Evolutionary conservation across 2,113 vertebrate species (phyloP), one percentile per base, ranked within the genome.

Genomic region (Mobula hypostoma): DNA sequence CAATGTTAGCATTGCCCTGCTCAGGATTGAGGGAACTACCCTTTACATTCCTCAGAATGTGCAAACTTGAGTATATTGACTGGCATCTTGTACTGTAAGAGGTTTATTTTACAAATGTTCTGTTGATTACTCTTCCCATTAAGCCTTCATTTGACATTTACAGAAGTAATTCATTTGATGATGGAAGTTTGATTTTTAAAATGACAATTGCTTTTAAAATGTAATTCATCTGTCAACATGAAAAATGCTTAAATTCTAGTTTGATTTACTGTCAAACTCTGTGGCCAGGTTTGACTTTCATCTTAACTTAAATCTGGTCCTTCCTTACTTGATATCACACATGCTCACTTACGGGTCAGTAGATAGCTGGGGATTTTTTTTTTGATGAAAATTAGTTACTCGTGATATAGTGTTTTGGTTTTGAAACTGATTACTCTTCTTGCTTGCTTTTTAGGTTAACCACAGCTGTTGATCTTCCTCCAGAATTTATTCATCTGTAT

Each of bases 401-500:
- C 66, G 9, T 66, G 7, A 61, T 91, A 36, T n/a, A 70, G 19
- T n/a, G 0, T 92, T 24, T 29, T 36, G 74, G 40, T 79, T 80
- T 9, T 94, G 40, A 32, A 17, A 72, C 68, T 9, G 19, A 85
- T 94, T 78, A 70, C 5, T 90, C 27, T 48, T 36, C 66, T 63
- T 68, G 94, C 21, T 93, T 95, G 80, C 94, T 95, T 61, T 96
- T 96, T 95, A 99, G 99, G 95, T 95, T 99, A 94, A 99, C 99
- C 83, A 99, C 99, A 94, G 99, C 99, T 72, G 99, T 99, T 95
- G 99, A 99, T 95, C 97, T 99, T 85, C 99, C 99, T 91, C 98
- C 99, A 94, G 99, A 99, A 96, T 99, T 99, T 96, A 99, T 99
- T 97, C 99, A 99, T 95, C 98, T 99, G 94, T 99, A 99, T 96